phyloP scores from a whole-genome alignment of 2,888 invertebrate species.

The Cephalotes varians region DNA sequence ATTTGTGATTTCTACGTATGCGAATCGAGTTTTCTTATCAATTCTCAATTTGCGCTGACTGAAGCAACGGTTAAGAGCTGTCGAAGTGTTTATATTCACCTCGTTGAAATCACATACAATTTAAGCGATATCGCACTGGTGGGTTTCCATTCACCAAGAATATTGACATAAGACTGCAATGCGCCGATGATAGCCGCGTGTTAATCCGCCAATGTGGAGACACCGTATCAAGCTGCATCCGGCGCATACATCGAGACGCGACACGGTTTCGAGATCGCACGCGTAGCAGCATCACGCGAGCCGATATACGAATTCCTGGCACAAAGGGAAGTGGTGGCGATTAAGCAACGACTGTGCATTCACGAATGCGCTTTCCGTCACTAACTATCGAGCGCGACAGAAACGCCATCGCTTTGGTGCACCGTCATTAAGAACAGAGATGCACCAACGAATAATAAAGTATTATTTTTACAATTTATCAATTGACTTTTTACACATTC shows the following conservation, averaged over 20 bases:
- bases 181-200: slow-evolving; percentile 19
- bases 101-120: slow-evolving; percentile 3
- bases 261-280: slow-evolving; percentile 63
- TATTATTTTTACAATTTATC: background rate
- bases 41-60: background rate
- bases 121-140: slow-evolving; percentile 13
- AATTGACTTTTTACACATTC: background rate
- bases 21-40: background rate
- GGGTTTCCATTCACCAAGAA: slow-evolving; percentile 19
- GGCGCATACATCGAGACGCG: slow-evolving; percentile 63
- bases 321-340: slow-evolving; percentile 65
- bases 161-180: slow-evolving; percentile 38
- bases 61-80: background rate
- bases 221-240: slow-evolving; percentile 67
- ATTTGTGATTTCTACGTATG: background rate
- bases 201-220: slow-evolving; percentile 59
- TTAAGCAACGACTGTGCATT: slow-evolving; percentile 59
- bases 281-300: slow-evolving; percentile 38
- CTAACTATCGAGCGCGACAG: slow-evolving; percentile 11
- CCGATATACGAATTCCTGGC: slow-evolving; percentile 58
- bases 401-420: slow-evolving; percentile 8
- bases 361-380: slow-evolving; percentile 51
- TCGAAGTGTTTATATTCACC: background rate
- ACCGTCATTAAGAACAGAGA: background rate
- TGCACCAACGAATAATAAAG: background rate